Evolutionary conservation across 2,113 vertebrate genomes (phyloP).

Genomic region (Bujurquina vittata): DNA sequence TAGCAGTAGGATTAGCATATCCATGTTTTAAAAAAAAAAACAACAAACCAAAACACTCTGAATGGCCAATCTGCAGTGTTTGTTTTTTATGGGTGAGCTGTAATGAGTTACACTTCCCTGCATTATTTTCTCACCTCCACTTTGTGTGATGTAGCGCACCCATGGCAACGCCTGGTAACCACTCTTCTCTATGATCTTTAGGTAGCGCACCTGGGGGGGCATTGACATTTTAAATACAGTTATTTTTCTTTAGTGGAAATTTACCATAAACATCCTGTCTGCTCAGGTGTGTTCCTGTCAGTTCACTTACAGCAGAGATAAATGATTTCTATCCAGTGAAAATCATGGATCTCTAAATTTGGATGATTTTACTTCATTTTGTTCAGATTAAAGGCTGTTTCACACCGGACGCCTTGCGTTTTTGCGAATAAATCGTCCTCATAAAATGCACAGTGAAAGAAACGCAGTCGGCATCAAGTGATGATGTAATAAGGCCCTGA

Average conservation of each 20-base stretch:
- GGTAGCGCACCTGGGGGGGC: conserved; percentile 81
- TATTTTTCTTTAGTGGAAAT: not conserved
- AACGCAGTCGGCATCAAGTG: no score
- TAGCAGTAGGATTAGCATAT: not conserved
- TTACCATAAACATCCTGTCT: not conserved
- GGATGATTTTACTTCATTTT: not conserved
- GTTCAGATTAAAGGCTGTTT: no score
- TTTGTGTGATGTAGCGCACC: conserved; percentile 87
- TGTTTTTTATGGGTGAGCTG: conserved; percentile 1
- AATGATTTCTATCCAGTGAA: not conserved
- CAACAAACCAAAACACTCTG: not conserved
- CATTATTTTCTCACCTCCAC: conserved; percentile 79
- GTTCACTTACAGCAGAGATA: not conserved
- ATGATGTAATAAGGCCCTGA: no score
- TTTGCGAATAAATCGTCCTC: no score
- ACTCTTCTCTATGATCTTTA: conserved; percentile 88
- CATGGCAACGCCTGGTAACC: conserved; percentile 85
- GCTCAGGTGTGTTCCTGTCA: not conserved
- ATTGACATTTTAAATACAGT: conserved; percentile 4
- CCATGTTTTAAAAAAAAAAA: not conserved
- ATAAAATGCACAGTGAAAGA: no score
- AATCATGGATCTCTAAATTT: not conserved
- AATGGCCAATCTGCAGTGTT: not conserved
- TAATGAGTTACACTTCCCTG: not conserved
- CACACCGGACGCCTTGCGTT: no score